Conservation (phyloP, 35 echinoderm and acorn worm species). For the Acanthaster planci region DNA sequence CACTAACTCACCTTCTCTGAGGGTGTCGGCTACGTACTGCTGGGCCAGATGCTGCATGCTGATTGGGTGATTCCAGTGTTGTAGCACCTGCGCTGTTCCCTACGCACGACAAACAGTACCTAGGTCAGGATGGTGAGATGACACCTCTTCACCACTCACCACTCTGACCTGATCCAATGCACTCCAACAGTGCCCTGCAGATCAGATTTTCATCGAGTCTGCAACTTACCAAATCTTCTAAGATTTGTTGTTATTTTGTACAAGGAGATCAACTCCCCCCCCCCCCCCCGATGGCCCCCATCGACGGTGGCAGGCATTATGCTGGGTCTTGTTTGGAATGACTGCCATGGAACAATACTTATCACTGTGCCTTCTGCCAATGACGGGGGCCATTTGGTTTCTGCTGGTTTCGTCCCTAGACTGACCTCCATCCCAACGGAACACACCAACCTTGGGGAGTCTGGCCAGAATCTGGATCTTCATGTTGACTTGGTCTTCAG, state of each 20-base stretch:
- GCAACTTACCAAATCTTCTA: too few relatives aligned
- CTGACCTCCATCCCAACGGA: background rate
- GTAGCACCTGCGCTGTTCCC: slow-evolving; percentile 39
- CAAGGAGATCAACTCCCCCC: too few relatives aligned
- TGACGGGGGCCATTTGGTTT: too few relatives aligned
- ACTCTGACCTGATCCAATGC: background rate
- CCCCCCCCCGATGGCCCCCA: too few relatives aligned
- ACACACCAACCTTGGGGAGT: slow-evolving; percentile 54
- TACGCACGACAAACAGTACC: background rate
- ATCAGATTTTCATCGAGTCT: background rate
- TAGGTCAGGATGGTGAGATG: background rate
- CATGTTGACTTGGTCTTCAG: slow-evolving; percentile 35
- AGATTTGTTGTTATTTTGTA: too few relatives aligned
- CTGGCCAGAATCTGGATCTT: slow-evolving; percentile 54
- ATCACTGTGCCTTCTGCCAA: too few relatives aligned
- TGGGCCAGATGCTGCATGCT: slow-evolving; percentile 47
- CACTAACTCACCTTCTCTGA: slow-evolving; percentile 30
- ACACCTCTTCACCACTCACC: background rate
- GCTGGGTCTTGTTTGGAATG: too few relatives aligned
- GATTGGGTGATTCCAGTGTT: slow-evolving; percentile 52
- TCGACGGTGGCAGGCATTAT: too few relatives aligned
- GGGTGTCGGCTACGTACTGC: slow-evolving; percentile 39
- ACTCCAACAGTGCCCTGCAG: background rate
- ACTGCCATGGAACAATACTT: too few relatives aligned
- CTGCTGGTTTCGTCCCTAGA: background rate